Evolutionary conservation across 2,888 invertebrate species (phyloP).

Genomic region (Brachycybe producta): DNA sequence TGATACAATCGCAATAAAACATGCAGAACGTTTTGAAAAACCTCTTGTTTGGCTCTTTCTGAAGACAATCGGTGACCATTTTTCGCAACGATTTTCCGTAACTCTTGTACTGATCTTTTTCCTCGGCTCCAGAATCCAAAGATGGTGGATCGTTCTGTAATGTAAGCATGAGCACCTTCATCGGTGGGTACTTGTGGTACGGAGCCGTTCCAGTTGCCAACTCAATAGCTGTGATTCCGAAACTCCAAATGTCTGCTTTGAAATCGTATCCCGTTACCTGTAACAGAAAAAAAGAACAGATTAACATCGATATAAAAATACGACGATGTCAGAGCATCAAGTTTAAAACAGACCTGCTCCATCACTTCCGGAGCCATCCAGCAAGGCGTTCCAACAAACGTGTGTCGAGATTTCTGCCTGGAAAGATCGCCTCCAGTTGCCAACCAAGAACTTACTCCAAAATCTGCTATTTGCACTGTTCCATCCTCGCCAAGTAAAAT

Average conservation of each 20-base stretch:
- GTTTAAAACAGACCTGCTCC: constrained; percentile 81
- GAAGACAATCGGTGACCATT: constrained; percentile 91
- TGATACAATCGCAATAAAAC: neutral
- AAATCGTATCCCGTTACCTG: constrained; percentile 94
- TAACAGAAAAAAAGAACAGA: constrained; percentile 32
- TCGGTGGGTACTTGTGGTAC: constrained; percentile 93
- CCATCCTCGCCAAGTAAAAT: constrained; percentile 94
- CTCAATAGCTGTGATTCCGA: constrained; percentile 96
- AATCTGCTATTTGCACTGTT: constrained; percentile 94
- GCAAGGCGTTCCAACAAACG: constrained; percentile 97
- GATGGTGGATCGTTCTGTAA: constrained; percentile 96
- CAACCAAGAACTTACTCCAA: constrained; percentile 95
- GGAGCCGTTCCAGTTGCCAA: constrained; percentile 93
- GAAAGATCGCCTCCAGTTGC: constrained; percentile 87
- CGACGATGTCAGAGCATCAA: neutral
- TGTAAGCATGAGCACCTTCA: constrained; percentile 77
- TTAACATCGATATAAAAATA: neutral
- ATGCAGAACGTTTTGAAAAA: constrained; percentile 22
- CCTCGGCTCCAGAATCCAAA: constrained; percentile 85
- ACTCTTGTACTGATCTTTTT: constrained; percentile 94
- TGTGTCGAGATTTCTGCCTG: constrained; percentile 87
- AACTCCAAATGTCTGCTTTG: constrained; percentile 89
- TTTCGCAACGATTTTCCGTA: constrained; percentile 96
- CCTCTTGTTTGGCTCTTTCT: constrained; percentile 86
- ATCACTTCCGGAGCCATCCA: constrained; percentile 99